These are phyloP conservation scores for Erythrolamprus reginae DNA, from an alignment of 2,113 vertebrate genomes.

Conservation along the genomic window DNA sequence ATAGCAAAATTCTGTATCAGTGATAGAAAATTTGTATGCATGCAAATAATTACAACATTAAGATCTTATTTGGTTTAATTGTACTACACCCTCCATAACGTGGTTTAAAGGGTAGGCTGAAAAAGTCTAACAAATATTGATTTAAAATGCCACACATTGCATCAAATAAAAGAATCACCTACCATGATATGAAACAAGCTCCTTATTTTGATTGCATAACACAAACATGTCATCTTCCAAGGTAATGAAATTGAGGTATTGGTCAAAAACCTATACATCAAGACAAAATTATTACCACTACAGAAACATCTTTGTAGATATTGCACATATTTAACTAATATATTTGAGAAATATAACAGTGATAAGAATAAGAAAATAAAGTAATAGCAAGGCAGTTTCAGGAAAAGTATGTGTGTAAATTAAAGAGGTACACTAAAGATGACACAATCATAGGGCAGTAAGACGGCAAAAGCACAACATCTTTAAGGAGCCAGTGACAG, in stretches of 20 bases:
- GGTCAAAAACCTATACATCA: conserved; percentile 89
- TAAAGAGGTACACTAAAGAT: neutral
- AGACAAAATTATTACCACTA: conserved; percentile 21
- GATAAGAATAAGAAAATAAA: neutral
- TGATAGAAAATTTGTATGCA: neutral
- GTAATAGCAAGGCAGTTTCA: neutral
- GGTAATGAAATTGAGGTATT: conserved; percentile 99
- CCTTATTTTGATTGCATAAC: conserved; percentile 95
- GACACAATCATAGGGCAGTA: neutral
- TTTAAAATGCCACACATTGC: neutral
- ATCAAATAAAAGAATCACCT: conserved; percentile 47
- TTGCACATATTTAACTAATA: neutral
- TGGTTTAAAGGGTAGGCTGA: neutral
- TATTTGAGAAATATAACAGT: neutral
- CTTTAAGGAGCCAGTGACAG: neutral
- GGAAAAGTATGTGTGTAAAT: neutral
- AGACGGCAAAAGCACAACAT: neutral
- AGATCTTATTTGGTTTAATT: neutral
- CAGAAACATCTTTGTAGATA: neutral
- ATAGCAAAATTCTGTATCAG: neutral
- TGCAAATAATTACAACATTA: neutral
- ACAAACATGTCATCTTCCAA: conserved; percentile 98
- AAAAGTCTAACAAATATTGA: neutral
- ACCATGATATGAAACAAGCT: conserved; percentile 95
- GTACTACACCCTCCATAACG: neutral